A percentile compares a stretch with the other conserved stretches of the same genome.
phyloP scores from a whole-genome alignment of 2,888 invertebrate species.

The Ganaspis brasiliensis region DNA sequence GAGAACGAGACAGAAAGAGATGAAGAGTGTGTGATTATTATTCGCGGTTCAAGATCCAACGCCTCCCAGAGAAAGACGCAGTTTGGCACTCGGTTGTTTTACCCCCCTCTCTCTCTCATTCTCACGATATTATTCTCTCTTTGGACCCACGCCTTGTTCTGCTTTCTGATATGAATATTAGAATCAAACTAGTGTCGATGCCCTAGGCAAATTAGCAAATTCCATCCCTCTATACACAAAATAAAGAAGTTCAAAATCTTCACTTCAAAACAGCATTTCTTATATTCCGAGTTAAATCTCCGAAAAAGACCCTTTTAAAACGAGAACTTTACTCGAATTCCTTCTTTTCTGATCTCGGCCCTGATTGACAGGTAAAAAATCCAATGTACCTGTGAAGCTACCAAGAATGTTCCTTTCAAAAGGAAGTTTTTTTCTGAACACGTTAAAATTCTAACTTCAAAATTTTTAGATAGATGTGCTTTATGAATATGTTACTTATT shows the following conservation, averaged over 20 bases:
- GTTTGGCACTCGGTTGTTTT: constrained; percentile 42
- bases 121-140: constrained; percentile 40
- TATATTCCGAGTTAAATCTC: background rate
- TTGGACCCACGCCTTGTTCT: constrained; percentile 28
- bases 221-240: too few relatives aligned
- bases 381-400: constrained; percentile 1
- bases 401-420: background rate
- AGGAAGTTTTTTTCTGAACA: constrained; percentile 4
- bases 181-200: constrained; percentile 13
- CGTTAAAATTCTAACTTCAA: background rate
- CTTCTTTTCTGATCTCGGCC: background rate
- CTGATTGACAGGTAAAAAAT: constrained; percentile 8
- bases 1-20: constrained; percentile 15
- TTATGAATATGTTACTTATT: too few relatives aligned
- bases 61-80: constrained; percentile 32
- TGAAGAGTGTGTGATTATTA: constrained; percentile 33
- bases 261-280: background rate
- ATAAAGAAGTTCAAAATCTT: too few relatives aligned
- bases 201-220: background rate
- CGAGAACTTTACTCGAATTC: background rate
- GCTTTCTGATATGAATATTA: constrained; percentile 36
- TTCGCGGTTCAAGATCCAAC: constrained; percentile 31
- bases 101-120: constrained; percentile 42
- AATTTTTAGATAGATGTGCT: too few relatives aligned
- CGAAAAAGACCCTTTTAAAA: too few relatives aligned